Conservation (phyloP, 2,888 invertebrate species). For the Tetropium fuscum region DNA sequence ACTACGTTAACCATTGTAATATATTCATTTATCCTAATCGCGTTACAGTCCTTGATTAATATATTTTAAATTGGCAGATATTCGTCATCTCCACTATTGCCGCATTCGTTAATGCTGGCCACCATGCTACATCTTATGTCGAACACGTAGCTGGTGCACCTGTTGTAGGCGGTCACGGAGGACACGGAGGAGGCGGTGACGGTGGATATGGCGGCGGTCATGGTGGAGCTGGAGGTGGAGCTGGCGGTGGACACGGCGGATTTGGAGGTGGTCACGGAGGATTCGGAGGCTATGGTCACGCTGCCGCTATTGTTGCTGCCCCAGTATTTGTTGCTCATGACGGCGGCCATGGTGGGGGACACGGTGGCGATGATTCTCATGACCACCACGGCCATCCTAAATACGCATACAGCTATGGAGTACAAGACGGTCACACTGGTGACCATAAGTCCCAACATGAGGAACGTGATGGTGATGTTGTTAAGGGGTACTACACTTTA, state of each 20-base stretch:
- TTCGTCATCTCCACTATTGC: not conserved
- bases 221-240: constrained; percentile 23
- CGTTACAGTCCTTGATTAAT: no score
- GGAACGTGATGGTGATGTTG: constrained; percentile 68
- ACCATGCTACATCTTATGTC: constrained; percentile 7
- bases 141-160: constrained; percentile 1
- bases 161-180: constrained; percentile 16
- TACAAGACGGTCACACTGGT: constrained; percentile 71
- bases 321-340: no score
- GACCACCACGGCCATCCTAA: constrained; percentile 67
- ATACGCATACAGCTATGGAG: constrained; percentile 69
- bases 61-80: constrained; percentile 1
- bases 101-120: not conserved
- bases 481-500: constrained; percentile 67
- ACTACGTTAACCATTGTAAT: no score
- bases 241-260: constrained; percentile 12
- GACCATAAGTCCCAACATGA: constrained; percentile 66
- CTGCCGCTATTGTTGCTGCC: no score
- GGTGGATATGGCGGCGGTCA: constrained; percentile 23
- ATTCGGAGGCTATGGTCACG: no score
- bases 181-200: constrained; percentile 17
- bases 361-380: constrained; percentile 14
- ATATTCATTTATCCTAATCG: no score
- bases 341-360: no score
- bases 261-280: no score